Percentiles rank a stretch among this genome's conserved stretches.
Evolutionary conservation across 2,888 invertebrate species (phyloP).

Genomic region (Meandrusa payeni): DNA sequence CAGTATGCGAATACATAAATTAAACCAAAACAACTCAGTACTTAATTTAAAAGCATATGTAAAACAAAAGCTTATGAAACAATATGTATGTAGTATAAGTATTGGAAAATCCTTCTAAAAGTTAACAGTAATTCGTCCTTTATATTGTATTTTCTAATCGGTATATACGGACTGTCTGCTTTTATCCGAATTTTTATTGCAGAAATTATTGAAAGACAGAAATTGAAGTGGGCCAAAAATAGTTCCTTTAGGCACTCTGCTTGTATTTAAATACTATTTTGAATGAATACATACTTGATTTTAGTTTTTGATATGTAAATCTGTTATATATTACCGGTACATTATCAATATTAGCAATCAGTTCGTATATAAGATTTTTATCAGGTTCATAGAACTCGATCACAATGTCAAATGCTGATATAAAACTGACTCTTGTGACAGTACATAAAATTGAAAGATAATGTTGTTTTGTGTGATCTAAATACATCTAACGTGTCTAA

Average conservation of each 20-base stretch:
- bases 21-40: slow-evolving; percentile 72
- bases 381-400: slow-evolving; percentile 12
- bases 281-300: too few species aligned
- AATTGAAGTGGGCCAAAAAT: slow-evolving; percentile 8
- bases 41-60: slow-evolving; percentile 68
- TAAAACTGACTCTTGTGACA: slow-evolving; percentile 4
- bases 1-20: slow-evolving; percentile 48
- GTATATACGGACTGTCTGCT: slow-evolving; percentile 32
- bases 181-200: too few species aligned
- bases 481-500: too few species aligned
- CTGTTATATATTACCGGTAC: too few species aligned
- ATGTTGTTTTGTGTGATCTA: neutral
- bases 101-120: slow-evolving; percentile 51
- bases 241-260: slow-evolving; percentile 12
- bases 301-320: too few species aligned
- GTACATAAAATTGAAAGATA: too few species aligned
- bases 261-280: too few species aligned
- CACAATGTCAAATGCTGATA: slow-evolving; percentile 4
- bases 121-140: slow-evolving; percentile 59
- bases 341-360: too few species aligned
- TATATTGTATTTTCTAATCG: slow-evolving; percentile 31
- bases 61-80: slow-evolving; percentile 54
- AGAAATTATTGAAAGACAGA: neutral
- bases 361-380: slow-evolving; percentile 5
- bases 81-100: slow-evolving; percentile 41